Conservation (phyloP, 2,113 vertebrate species). For the Calcarius ornatus region DNA sequence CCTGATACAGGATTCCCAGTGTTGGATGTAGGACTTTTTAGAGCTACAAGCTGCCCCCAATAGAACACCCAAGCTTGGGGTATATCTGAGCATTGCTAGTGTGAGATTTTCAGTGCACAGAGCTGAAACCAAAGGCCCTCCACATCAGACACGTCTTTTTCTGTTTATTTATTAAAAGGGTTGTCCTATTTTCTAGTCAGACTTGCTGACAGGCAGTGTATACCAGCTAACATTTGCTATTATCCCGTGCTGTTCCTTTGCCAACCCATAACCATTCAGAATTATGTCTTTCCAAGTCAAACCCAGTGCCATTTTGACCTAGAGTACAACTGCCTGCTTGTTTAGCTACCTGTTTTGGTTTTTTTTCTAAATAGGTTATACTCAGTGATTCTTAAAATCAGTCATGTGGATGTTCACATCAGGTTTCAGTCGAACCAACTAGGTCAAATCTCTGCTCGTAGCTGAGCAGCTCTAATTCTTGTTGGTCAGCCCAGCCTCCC, state of each 20-base stretch:
- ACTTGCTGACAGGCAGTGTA: neutral
- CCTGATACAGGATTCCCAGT: neutral
- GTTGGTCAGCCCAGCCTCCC: neutral
- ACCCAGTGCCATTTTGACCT: neutral
- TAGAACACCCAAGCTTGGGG: neutral
- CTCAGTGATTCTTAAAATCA: slow-evolving; percentile 35
- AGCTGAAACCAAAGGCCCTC: neutral
- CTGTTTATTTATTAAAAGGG: neutral
- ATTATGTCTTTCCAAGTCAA: neutral
- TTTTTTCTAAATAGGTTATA: neutral
- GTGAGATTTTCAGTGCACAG: neutral
- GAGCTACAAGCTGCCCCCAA: neutral
- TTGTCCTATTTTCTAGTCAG: slow-evolving; percentile 6
- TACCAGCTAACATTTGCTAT: neutral
- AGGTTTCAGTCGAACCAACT: slow-evolving; percentile 24
- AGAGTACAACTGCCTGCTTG: neutral
- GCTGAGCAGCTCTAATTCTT: neutral
- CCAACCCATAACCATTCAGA: neutral
- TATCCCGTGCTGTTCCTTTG: neutral
- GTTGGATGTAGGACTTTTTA: neutral
- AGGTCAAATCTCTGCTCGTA: slow-evolving; percentile 15
- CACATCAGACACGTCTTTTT: neutral
- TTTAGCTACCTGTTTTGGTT: neutral
- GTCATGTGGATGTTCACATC: slow-evolving; percentile 34
- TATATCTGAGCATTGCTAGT: neutral